Evolutionary conservation across 2,797 vertebrate genomes (phyloP).

Genomic region (Enteromius argenteus): DNA sequence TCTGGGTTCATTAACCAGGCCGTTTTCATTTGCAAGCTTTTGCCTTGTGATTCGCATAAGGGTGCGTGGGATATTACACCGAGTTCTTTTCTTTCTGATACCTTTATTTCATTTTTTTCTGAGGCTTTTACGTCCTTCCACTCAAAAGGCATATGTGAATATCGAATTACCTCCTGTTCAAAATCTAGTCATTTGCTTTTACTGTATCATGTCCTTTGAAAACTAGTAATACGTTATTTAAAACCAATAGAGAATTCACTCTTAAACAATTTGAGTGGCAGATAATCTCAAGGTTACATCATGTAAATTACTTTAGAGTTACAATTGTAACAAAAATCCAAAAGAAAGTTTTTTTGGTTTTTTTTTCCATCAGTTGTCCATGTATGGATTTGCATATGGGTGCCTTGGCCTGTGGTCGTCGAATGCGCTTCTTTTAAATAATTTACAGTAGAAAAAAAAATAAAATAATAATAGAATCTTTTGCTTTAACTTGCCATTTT

Average conservation of each 20-base stretch:
- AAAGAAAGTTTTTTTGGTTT: not conserved
- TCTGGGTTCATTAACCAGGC: constrained; percentile 75
- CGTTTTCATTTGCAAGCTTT: constrained; percentile 77
- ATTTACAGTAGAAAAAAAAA: not conserved
- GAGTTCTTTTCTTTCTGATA: constrained; percentile 59
- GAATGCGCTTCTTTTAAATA: not conserved
- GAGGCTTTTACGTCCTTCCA: constrained; percentile 65
- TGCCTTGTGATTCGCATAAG: constrained; percentile 75
- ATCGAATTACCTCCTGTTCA: constrained; percentile 64
- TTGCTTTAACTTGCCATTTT: constrained; percentile 20
- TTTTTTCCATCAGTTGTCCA: not conserved
- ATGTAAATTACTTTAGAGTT: not conserved
- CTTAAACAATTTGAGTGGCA: not conserved
- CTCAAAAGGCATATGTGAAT: constrained; percentile 50
- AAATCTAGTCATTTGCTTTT: constrained; percentile 31
- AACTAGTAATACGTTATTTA: constrained; percentile 43
- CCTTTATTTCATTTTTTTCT: constrained; percentile 51
- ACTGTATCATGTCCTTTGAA: constrained; percentile 14
- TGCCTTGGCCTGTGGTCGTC: not conserved
- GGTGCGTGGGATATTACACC: constrained; percentile 74
- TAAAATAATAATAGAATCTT: not conserved
- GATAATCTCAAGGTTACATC: not conserved
- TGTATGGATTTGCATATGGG: not conserved
- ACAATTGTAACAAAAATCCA: not conserved
- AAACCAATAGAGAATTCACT: constrained; percentile 1